These are phyloP conservation scores for Epinotia demarniana DNA, from an alignment of 2,888 invertebrate genomes.

Conservation along the genomic window DNA sequence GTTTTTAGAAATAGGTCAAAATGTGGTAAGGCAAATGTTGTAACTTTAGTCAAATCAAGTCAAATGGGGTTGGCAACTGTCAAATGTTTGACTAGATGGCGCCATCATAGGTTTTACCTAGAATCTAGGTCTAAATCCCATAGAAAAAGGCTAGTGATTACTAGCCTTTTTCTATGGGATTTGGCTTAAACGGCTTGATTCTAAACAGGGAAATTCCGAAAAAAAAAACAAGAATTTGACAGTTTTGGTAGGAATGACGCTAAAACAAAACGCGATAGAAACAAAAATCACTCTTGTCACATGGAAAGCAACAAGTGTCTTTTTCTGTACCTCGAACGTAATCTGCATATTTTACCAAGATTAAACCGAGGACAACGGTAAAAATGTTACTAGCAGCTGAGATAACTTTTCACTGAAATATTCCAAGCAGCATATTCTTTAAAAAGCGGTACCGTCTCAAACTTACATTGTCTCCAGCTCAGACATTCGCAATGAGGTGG, in stretches of 20 bases:
- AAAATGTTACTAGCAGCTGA: neutral
- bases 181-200: no score
- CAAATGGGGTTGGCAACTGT: no score
- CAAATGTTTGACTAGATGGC: no score
- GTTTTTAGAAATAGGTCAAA: neutral
- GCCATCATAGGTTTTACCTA: no score
- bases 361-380: constrained; percentile 4
- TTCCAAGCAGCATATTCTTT: constrained; percentile 10
- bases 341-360: constrained; percentile 17
- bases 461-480: constrained; percentile 37
- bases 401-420: constrained; percentile 5
- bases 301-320: neutral
- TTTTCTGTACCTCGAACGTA: neutral
- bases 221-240: no score
- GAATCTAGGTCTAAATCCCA: no score
- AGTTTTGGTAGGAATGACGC: no score
- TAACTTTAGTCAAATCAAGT: neutral
- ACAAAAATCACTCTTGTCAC: no score
- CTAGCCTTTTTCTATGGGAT: no score
- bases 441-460: constrained; percentile 19
- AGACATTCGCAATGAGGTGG: constrained; percentile 39
- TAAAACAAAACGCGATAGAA: no score
- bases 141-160: no score
- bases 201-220: no score
- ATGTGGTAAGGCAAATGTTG: neutral